A percentile compares a stretch with the other conserved stretches of the same genome.
These are phyloP conservation scores for Epicampocera succincta DNA, from an alignment of 2,888 invertebrate genomes.

Conservation along the genomic window DNA sequence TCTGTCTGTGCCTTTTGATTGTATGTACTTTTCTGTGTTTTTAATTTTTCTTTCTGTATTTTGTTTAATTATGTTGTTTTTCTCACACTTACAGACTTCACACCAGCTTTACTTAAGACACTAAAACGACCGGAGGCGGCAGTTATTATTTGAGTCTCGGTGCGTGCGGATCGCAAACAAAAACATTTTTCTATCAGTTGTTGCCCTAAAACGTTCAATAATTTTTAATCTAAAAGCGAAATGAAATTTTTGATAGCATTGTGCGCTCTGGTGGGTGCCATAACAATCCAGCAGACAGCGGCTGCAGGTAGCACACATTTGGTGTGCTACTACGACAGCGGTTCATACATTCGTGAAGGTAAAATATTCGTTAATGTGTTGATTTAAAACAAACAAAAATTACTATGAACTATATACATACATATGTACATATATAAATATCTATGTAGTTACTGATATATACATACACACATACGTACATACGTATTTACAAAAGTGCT, in stretches of 20 bases:
- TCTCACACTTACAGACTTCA: slow-evolving; percentile 43
- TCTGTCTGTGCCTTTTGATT: slow-evolving; percentile 27
- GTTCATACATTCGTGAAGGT: slow-evolving; percentile 79
- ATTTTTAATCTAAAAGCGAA: slow-evolving; percentile 49
- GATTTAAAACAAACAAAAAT: not conserved
- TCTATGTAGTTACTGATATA: too few relatives aligned
- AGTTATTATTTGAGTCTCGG: slow-evolving; percentile 60
- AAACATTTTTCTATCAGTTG: slow-evolving; percentile 10
- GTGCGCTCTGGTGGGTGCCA: slow-evolving; percentile 73
- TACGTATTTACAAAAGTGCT: too few relatives aligned
- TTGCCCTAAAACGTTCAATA: slow-evolving; percentile 1
- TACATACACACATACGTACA: too few relatives aligned
- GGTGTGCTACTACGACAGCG: slow-evolving; percentile 79
- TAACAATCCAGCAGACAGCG: slow-evolving; percentile 73
- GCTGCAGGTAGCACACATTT: slow-evolving; percentile 72
- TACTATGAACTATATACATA: too few relatives aligned
- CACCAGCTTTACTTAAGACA: slow-evolving; percentile 63
- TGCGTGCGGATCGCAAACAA: slow-evolving; percentile 50
- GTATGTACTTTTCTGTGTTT: slow-evolving; percentile 7
- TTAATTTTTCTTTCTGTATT: too few relatives aligned
- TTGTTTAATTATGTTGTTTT: not conserved
- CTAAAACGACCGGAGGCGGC: not conserved
- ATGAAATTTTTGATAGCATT: slow-evolving; percentile 77
- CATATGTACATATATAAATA: not conserved
- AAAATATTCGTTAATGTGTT: slow-evolving; percentile 65